Conservation (phyloP, 2,888 invertebrate genomes). For the Amiota minor region DNA sequence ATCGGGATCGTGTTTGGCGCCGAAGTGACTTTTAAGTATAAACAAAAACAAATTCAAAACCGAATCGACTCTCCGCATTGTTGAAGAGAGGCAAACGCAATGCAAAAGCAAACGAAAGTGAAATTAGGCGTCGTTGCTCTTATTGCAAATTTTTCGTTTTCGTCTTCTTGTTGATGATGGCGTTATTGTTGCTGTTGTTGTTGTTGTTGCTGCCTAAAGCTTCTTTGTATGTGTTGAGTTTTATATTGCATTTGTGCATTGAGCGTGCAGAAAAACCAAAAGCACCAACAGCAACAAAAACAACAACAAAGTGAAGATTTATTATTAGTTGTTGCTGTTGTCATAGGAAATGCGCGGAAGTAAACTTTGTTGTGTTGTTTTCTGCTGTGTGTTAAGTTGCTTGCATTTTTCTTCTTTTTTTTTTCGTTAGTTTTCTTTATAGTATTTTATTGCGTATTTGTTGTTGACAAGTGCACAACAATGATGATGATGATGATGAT, state of each 20-base stretch:
- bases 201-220: slow-evolving; percentile 30
- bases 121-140: slow-evolving; percentile 44
- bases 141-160: slow-evolving; percentile 32
- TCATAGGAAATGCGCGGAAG: slow-evolving; percentile 23
- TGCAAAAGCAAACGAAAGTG: slow-evolving; percentile 66
- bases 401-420: not conserved
- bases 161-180: slow-evolving; percentile 6
- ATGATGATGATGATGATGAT: no score
- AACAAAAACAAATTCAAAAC: slow-evolving; percentile 1
- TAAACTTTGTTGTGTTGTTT: slow-evolving; percentile 2
- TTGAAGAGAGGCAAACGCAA: slow-evolving; percentile 2
- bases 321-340: not conserved
- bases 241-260: slow-evolving; percentile 57
- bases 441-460: not conserved
- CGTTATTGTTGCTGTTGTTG: slow-evolving; percentile 32
- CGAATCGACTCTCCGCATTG: not conserved
- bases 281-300: not conserved
- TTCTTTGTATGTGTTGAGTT: slow-evolving; percentile 5
- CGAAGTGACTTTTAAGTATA: slow-evolving; percentile 37
- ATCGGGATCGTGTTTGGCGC: slow-evolving; percentile 50
- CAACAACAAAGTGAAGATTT: not conserved
- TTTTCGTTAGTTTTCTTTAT: no score
- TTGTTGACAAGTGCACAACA: not conserved
- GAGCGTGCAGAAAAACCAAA: slow-evolving; percentile 55
- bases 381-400: not conserved